Percentiles rank a stretch among this genome's conserved stretches.
Conservation (phyloP, 2,888 invertebrate genomes). For the Andrena dorsata region DNA sequence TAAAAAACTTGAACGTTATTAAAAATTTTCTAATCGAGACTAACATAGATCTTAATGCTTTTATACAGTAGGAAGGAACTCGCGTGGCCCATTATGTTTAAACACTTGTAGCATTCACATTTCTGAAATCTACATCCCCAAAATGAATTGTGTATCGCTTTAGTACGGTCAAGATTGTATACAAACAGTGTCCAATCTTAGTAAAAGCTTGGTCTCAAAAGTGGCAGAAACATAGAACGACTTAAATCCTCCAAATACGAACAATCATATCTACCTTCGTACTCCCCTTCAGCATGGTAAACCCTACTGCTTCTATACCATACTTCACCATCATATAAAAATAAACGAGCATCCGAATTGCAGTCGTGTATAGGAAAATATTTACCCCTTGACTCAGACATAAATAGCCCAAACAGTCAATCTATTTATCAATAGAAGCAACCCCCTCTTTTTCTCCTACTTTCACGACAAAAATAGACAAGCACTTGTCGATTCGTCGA, state of each 20-base stretch:
- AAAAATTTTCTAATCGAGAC: conserved; percentile 8
- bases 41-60: not conserved
- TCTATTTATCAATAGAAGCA: conserved; percentile 4
- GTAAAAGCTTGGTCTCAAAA: not conserved
- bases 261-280: conserved; percentile 13
- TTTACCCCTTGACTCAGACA: not conserved
- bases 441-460: not conserved
- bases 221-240: conserved; percentile 1
- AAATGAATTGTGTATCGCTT: not conserved
- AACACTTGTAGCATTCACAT: not conserved
- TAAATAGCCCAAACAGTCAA: not conserved
- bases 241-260: conserved; percentile 29
- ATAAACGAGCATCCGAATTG: conserved; percentile 21
- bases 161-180: not conserved
- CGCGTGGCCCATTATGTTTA: conserved; percentile 10
- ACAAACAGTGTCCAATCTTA: not conserved
- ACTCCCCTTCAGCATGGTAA: not conserved
- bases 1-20: conserved; percentile 12
- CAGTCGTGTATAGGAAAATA: not conserved
- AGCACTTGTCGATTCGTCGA: not conserved
- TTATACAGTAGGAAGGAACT: conserved; percentile 40
- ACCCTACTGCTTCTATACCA: not conserved
- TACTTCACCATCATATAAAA: conserved; percentile 35
- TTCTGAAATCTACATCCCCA: not conserved
- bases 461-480: not conserved